Base-by-base conservation (phyloP, 30 jellyfish, hydroid and myxozoan species). In the Phacellophora camtschatica region DNA sequence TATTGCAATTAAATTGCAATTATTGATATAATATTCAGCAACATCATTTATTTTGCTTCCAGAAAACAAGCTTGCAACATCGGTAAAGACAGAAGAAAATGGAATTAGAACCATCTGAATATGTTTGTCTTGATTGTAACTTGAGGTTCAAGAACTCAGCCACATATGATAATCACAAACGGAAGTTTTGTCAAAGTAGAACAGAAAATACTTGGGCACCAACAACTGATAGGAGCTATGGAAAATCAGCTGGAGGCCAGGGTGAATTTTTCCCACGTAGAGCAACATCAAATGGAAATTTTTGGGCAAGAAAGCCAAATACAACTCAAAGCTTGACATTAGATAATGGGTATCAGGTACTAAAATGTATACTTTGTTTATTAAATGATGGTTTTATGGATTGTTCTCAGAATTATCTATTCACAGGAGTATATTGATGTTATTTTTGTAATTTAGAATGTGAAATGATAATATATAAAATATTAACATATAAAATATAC, bases 51-150 rank as follows among this genome's bases (percentile, higher is more conserved):
- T n/a, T n/a, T n/a, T n/a, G n/a, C n/a, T n/a, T n/a, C n/a, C n/a
- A n/a, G n/a, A n/a, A n/a, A n/a, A n/a, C n/a, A n/a, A n/a, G n/a
- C n/a, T n/a, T n/a, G n/a, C n/a, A n/a, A n/a, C n/a, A n/a, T n/a
- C n/a, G n/a, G n/a, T 39, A 46, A 4, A 46, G 25, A 46, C 25
- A 0, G 4, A 28, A 39, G 43, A 34, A 5, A 58, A 58, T 77
- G 88, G 81, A 77, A 13, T 29, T 57, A 22, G 91, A 53, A 51
- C 91, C 91, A 29, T 62, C 95, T 57, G 95, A 83, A 5, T 74
- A 32, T 55, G 66, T 71, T 25, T 85, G 96, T 70, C 49, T 58
- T 22, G 62, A 63, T 23, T 85, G 96, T 77, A 74, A 75, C 65
- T 77, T 85, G 23, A 59, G 88, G 12, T 85, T 85, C 74, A 71